Evolutionary conservation across 1,140 invertebrate species (phyloP).

Genomic region (Orius insidiosus): DNA sequence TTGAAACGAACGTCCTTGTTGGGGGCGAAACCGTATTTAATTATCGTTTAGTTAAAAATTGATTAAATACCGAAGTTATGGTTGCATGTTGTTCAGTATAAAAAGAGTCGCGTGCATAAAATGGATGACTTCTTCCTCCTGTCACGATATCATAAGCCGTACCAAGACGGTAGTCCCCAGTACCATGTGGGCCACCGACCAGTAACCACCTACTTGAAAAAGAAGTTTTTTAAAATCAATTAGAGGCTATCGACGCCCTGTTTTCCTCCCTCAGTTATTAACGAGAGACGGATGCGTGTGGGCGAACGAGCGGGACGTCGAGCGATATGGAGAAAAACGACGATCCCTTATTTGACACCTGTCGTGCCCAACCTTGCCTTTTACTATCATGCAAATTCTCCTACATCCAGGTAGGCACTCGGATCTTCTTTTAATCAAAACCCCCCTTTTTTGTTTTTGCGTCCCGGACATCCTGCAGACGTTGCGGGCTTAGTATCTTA

Average conservation of each 20-base stretch:
- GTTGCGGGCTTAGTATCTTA: not conserved
- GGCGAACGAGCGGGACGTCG: not conserved
- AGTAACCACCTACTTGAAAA: constrained; percentile 1
- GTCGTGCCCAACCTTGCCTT: constrained; percentile 10
- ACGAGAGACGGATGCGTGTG: not conserved
- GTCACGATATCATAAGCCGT: constrained; percentile 7
- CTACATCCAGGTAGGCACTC: constrained; percentile 8
- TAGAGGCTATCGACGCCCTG: too few relatives aligned
- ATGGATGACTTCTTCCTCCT: not conserved
- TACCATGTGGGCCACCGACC: constrained; percentile 8
- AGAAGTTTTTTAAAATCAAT: too few relatives aligned
- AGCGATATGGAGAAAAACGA: not conserved
- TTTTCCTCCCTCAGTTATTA: too few relatives aligned
- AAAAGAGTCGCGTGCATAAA: too few relatives aligned
- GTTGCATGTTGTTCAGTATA: too few relatives aligned
- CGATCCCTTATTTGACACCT: not conserved
- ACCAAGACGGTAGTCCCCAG: constrained; percentile 2
- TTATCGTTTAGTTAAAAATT: too few relatives aligned
- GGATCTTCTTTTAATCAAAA: too few relatives aligned
- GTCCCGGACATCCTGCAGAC: not conserved
- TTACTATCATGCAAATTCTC: constrained; percentile 6
- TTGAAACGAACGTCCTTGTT: too few relatives aligned
- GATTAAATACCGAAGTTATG: too few relatives aligned
- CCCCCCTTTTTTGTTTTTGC: not conserved
- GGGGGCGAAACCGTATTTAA: too few relatives aligned